Evolutionary conservation across 2,113 vertebrate species (phyloP).

Genomic region (Mesitornis unicolor): DNA sequence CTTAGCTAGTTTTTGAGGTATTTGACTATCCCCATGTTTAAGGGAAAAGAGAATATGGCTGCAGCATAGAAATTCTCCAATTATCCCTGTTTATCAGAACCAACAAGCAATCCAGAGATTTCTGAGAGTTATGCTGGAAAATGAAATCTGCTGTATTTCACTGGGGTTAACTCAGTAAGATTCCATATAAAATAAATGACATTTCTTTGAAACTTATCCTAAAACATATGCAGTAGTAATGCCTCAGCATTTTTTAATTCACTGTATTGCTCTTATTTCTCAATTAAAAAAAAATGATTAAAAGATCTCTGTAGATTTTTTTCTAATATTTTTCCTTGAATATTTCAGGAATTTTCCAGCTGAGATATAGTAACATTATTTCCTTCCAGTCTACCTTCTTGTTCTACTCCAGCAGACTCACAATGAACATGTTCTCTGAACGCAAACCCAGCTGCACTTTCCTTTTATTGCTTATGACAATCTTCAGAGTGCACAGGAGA

Average conservation of each 20-base stretch:
- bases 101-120: background rate
- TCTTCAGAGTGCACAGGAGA: background rate
- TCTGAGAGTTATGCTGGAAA: background rate
- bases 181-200: background rate
- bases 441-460: background rate
- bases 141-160: background rate
- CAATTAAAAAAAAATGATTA: no score
- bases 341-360: conserved; percentile 15
- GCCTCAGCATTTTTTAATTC: background rate
- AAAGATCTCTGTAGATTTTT: background rate
- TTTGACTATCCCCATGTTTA: background rate
- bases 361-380: background rate
- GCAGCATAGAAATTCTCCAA: background rate
- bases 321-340: background rate
- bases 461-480: conserved; percentile 31
- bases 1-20: background rate
- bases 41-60: background rate
- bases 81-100: background rate
- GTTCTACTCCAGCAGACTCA: conserved; percentile 8
- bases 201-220: background rate
- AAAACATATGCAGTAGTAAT: background rate
- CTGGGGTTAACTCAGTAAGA: background rate
- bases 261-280: background rate
- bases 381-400: conserved; percentile 21
- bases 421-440: background rate